Base-by-base conservation (phyloP, 64 coral and sea anemone species). In the Montipora sp. region DNA sequence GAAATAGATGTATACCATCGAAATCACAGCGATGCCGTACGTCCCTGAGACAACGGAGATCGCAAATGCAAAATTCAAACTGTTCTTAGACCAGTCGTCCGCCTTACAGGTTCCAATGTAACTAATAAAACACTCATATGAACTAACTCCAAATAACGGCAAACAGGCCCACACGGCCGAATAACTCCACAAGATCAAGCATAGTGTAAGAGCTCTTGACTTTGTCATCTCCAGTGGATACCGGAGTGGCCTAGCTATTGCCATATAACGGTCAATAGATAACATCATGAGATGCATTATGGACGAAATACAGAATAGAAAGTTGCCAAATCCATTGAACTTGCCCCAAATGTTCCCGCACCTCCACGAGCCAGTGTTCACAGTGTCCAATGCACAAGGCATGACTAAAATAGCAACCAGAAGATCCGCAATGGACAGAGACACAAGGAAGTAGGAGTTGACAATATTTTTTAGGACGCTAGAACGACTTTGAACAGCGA, bases 251-350 rank as follows among this genome's bases (percentile, higher is more conserved):
- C 75, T 84, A 59, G 80, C 75, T 55, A 96, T 93, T 0, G 95
- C 75, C 23, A 96, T 73, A 61, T 96, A 96, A 21, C 83, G 88
- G 70, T 96, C 95, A n/a, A 96, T 51, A 6, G 95, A 96, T 7
- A 96, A 51, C 70, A 96, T 71, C 95, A 96, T 96, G 8, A 96
- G 78, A 16, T 96, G 95, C 95, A 96, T 96, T 7, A 96, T 96
- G 0, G 95, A 96, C 3, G 95, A 96, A 50, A 96, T 96, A 51
- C 95, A 96, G 50, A 96, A 96, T 11, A 91, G 77, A 77, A 96
- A 96, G 63, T 96, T 96, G 59, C 95, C 95, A 48, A 93, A 93
- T 27, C 78, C 95, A 79, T 93, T 96, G 16, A 84, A 78, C 19
- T 89, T 83, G 27, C 89, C 92, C 93, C 81, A 85, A 14, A 90